Percentiles rank a stretch among this genome's conserved stretches.
Evolutionary conservation across 2,797 vertebrate genomes (phyloP).

Genomic region (Bucorvus abyssinicus): DNA sequence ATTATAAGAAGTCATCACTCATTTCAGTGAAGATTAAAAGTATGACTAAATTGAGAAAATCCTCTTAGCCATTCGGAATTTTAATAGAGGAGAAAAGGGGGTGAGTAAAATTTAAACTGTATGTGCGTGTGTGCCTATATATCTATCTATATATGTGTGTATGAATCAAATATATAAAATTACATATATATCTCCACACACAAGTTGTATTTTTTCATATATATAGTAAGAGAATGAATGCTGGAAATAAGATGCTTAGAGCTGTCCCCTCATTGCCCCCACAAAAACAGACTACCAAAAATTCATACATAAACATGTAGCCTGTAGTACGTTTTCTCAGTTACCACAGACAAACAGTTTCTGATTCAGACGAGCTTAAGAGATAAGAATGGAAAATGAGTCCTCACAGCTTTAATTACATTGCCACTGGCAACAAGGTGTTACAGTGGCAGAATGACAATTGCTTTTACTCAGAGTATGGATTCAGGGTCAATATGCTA

Average conservation of each 20-base stretch:
- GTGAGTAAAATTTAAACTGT: constrained; percentile 81
- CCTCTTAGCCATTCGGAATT: constrained; percentile 98
- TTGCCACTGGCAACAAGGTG: constrained; percentile 87
- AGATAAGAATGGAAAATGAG: constrained; percentile 87
- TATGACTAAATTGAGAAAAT: constrained; percentile 99
- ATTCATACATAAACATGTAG: constrained; percentile 81
- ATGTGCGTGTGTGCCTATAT: constrained; percentile 8
- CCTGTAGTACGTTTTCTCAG: constrained; percentile 77
- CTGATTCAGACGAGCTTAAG: constrained; percentile 83
- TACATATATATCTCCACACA: constrained; percentile 30
- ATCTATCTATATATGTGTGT: constrained; percentile 26
- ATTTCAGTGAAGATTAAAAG: constrained; percentile 99
- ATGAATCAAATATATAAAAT: constrained; percentile 35
- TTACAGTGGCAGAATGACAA: constrained; percentile 81
- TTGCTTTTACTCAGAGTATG: constrained; percentile 78
- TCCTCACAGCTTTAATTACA: constrained; percentile 90
- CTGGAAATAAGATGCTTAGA: constrained; percentile 59
- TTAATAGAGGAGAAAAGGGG: constrained; percentile 90
- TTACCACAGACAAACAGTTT: constrained; percentile 81
- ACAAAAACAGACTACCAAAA: constrained; percentile 68
- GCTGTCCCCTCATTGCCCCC: constrained; percentile 27
- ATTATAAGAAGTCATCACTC: constrained; percentile 99
- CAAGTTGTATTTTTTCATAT: not conserved
- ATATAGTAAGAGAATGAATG: constrained; percentile 12
- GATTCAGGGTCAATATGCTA: constrained; percentile 81